Conservation (phyloP, 2,797 vertebrate species). For the Brachyalestes nurse region DNA sequence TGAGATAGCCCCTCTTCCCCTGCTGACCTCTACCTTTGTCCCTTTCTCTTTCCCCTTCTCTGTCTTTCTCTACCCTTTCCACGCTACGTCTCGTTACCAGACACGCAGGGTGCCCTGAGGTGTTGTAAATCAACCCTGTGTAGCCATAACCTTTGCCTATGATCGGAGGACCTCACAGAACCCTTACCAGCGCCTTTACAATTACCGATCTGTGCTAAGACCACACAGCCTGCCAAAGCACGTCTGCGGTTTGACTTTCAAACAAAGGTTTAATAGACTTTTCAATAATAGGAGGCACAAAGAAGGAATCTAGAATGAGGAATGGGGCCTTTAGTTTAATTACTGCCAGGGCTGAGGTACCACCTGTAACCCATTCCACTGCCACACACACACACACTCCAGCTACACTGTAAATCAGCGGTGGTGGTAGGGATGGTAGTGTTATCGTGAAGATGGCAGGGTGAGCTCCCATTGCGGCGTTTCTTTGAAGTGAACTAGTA, state of each 20-base stretch:
- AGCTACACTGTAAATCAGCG: conserved; percentile 17
- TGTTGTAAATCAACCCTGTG: conserved; percentile 47
- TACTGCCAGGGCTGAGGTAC: conserved; percentile 64
- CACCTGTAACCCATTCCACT: conserved; percentile 61
- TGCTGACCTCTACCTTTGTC: conserved; percentile 32
- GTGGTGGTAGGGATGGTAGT: neutral
- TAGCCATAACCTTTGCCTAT: conserved; percentile 25
- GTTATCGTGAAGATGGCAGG: conserved; percentile 11
- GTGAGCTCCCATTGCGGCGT: neutral
- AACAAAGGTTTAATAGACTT: conserved; percentile 70
- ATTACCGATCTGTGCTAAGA: conserved; percentile 43
- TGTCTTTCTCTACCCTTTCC: conserved; percentile 37
- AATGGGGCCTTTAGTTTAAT: conserved; percentile 64
- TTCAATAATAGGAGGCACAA: conserved; percentile 56
- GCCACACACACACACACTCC: conserved; percentile 1
- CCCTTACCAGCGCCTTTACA: conserved; percentile 19
- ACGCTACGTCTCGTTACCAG: conserved; percentile 24
- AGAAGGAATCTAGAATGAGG: conserved; percentile 58
- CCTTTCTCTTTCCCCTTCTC: conserved; percentile 21
- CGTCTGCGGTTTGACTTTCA: conserved; percentile 68
- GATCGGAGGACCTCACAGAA: conserved; percentile 15
- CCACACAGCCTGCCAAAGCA: conserved; percentile 45
- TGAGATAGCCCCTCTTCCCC: conserved; percentile 46
- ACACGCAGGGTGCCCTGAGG: conserved; percentile 27
- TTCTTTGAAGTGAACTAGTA: conserved; percentile 30